Conservation (phyloP, 2,888 invertebrate species). For the Drosophila nr. perissopoda region DNA sequence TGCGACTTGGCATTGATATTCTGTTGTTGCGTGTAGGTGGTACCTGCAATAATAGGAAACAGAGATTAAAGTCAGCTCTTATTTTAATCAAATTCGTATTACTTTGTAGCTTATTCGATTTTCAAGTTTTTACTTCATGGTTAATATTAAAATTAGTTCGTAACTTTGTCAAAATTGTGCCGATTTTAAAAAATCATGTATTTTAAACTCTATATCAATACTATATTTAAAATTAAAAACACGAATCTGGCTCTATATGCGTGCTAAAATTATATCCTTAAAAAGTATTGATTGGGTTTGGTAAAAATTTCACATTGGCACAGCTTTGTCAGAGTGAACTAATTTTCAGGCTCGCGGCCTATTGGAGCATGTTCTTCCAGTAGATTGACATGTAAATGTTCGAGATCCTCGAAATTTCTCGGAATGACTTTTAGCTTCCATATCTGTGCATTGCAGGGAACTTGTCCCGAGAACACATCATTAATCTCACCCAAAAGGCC, state of each 20-base stretch:
- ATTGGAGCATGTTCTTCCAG: neutral
- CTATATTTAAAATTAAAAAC: neutral
- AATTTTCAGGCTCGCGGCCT: too few relatives aligned
- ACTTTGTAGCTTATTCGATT: neutral
- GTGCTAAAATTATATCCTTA: neutral
- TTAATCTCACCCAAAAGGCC: neutral
- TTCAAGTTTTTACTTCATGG: neutral
- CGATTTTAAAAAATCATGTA: neutral
- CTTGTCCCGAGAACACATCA: neutral
- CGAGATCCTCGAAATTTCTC: neutral
- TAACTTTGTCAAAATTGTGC: neutral
- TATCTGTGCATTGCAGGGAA: neutral
- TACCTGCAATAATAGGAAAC: conserved; percentile 67
- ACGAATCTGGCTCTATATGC: neutral
- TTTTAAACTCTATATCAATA: neutral
- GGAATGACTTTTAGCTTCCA: neutral
- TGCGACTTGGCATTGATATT: conserved; percentile 78
- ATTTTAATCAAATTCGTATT: neutral
- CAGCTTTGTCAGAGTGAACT: neutral
- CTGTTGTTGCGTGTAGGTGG: conserved; percentile 82
- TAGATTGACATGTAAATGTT: neutral
- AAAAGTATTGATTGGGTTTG: neutral
- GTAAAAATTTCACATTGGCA: neutral
- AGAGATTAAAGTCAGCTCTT: neutral
- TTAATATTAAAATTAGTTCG: neutral